Conservation (phyloP, 2,888 invertebrate genomes). For the Panzeria rudis region DNA sequence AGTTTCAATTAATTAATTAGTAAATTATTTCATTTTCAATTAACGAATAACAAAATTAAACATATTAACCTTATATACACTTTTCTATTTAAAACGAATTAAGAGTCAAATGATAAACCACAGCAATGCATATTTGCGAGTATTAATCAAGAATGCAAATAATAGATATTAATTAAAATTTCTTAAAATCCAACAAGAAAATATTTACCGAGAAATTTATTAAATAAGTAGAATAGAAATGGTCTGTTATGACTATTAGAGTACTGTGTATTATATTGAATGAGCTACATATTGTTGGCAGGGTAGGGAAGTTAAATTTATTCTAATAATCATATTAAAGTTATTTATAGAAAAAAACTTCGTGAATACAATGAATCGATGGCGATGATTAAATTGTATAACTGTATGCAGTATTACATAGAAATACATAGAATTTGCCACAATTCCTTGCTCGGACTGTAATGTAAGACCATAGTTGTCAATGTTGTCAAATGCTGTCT, state of each 20-base stretch:
- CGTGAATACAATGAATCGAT: too few species aligned
- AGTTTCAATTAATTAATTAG: too few species aligned
- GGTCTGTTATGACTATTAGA: not conserved
- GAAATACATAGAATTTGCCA: too few species aligned
- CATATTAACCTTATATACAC: not conserved
- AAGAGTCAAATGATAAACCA: slow-evolving; percentile 12
- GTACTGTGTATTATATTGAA: not conserved
- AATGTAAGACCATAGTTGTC: too few species aligned
- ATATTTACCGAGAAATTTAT: slow-evolving; percentile 33
- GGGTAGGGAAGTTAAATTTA: not conserved
- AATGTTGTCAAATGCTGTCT: too few species aligned
- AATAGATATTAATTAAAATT: slow-evolving; percentile 44
- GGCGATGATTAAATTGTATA: too few species aligned
- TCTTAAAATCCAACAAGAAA: slow-evolving; percentile 13
- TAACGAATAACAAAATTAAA: slow-evolving; percentile 3
- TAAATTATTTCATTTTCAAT: not conserved
- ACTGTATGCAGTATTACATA: too few species aligned
- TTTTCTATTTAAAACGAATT: not conserved
- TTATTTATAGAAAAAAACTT: too few species aligned
- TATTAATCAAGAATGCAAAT: slow-evolving; percentile 35
- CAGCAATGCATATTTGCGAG: slow-evolving; percentile 9
- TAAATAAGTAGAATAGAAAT: not conserved
- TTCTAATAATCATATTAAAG: not conserved
- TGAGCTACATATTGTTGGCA: not conserved
- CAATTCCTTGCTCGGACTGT: too few species aligned